phyloP scores from a whole-genome alignment of 2,113 vertebrate genomes.

The Salminus brasiliensis region DNA sequence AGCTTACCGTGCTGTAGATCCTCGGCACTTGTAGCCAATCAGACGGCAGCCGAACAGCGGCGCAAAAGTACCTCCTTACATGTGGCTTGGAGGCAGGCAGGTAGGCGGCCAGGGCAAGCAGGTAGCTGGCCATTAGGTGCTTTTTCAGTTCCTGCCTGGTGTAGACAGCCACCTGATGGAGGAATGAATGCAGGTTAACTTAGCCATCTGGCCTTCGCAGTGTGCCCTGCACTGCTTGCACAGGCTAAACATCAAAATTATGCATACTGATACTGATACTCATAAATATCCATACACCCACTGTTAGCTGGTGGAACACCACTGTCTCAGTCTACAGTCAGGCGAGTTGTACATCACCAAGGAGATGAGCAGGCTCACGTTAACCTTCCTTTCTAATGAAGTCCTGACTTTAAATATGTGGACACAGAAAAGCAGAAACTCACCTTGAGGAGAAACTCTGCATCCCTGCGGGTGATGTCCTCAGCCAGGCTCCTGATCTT shows the following conservation, averaged over 20 bases:
- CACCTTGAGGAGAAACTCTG: slow-evolving; percentile 90
- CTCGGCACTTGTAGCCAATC: slow-evolving; percentile 87
- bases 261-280: no score
- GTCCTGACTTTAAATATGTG: not conserved
- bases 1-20: slow-evolving; percentile 74
- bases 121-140: slow-evolving; percentile 80
- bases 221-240: no score
- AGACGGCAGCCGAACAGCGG: slow-evolving; percentile 83
- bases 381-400: no score
- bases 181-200: not conserved
- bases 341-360: no score
- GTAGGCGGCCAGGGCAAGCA: slow-evolving; percentile 81
- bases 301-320: no score
- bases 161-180: slow-evolving; percentile 82
- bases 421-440: not conserved
- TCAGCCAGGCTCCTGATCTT: slow-evolving; percentile 68
- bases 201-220: no score
- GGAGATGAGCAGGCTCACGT: no score
- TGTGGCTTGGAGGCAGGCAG: slow-evolving; percentile 76
- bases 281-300: no score
- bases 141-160: slow-evolving; percentile 86
- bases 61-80: slow-evolving; percentile 83
- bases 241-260: no score
- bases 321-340: no score
- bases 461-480: slow-evolving; percentile 74